phyloP scores from a whole-genome alignment of 2,888 invertebrate species.

The Palloptera scutellata region DNA sequence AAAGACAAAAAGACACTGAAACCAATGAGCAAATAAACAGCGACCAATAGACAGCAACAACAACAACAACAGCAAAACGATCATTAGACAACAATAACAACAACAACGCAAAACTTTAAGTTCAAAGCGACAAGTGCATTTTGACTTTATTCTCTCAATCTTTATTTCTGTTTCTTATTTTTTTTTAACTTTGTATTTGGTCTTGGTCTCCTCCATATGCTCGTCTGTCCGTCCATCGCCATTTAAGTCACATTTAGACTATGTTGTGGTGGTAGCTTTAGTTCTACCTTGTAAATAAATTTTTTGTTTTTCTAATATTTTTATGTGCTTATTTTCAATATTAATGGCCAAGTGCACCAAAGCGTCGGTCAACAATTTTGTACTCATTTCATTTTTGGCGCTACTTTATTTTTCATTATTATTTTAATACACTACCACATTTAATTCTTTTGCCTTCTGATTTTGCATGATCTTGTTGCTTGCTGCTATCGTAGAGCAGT shows the following conservation, averaged over 20 bases:
- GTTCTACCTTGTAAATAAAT: too few species aligned
- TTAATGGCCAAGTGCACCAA: too few species aligned
- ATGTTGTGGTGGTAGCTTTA: conserved; percentile 2
- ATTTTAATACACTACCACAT: not conserved
- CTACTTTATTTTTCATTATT: conserved; percentile 1
- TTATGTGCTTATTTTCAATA: too few species aligned
- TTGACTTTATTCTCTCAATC: not conserved
- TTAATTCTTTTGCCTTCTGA: too few species aligned
- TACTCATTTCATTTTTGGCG: not conserved
- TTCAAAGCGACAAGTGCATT: conserved; percentile 20
- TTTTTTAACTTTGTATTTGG: not conserved
- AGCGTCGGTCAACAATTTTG: too few species aligned
- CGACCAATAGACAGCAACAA: not conserved
- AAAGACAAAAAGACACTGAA: not conserved
- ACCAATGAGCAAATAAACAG: conserved; percentile 13
- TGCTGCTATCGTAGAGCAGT: not conserved
- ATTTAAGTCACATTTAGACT: conserved; percentile 5
- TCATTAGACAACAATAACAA: not conserved
- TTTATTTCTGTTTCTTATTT: too few species aligned
- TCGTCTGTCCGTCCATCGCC: not conserved
- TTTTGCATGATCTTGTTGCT: not conserved
- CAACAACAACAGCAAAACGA: not conserved
- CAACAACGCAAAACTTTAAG: conserved; percentile 5
- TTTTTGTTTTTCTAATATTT: too few species aligned
- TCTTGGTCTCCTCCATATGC: too few species aligned